These are phyloP conservation scores for Anguilla megastoma DNA, from an alignment of 2,797 vertebrate genomes.

Conservation along the genomic window DNA sequence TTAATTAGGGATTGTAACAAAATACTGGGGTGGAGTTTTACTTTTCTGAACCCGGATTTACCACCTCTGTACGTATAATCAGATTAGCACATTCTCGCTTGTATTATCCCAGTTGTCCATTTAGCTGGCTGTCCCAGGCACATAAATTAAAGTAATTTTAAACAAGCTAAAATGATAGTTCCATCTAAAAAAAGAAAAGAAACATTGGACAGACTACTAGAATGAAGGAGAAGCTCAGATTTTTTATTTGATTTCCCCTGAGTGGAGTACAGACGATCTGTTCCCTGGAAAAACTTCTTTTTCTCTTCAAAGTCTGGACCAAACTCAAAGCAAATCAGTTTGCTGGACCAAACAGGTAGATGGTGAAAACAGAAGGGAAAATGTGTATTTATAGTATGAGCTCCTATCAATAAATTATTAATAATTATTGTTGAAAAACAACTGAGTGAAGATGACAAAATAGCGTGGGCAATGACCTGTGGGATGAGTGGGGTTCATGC, in stretches of 20 bases:
- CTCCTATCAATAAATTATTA: not conserved
- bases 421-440: constrained; percentile 6
- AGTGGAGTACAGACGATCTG: constrained; percentile 39
- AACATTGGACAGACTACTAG: not conserved
- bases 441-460: constrained; percentile 1
- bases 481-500: not conserved
- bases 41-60: no score
- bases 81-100: no score
- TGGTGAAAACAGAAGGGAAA: not conserved
- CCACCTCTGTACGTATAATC: no score
- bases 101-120: not conserved
- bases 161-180: not conserved
- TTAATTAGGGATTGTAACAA: no score
- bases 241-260: constrained; percentile 66
- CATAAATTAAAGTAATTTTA: not conserved
- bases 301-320: constrained; percentile 4
- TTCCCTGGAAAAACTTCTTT: not conserved
- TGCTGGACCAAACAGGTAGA: not conserved
- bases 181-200: not conserved
- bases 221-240: not conserved
- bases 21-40: no score
- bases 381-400: not conserved
- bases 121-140: not conserved
- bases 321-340: constrained; percentile 18
- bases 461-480: not conserved